Percentiles rank a stretch among this genome's conserved stretches.
Conservation (phyloP, 1,140 invertebrate species). For the Bombyx mori region DNA sequence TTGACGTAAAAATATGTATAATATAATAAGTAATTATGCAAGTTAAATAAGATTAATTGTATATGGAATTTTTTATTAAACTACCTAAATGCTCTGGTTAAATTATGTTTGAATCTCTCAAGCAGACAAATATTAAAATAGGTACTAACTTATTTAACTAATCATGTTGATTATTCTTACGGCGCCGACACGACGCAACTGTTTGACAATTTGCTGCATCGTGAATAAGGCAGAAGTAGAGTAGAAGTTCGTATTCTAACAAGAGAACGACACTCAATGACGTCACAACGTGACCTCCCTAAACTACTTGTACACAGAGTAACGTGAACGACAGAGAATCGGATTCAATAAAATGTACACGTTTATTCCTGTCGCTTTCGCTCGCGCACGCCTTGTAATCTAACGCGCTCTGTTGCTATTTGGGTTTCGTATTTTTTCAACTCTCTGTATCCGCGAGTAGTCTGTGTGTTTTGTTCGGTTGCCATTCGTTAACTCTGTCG, state of each 20-base stretch:
- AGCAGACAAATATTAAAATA: no score
- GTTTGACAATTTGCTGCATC: no score
- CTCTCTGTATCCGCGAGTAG: constrained; percentile 31
- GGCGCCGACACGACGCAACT: no score
- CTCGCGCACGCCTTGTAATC: constrained; percentile 6
- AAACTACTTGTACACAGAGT: constrained; percentile 28
- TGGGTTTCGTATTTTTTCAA: constrained; percentile 1
- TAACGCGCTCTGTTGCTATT: constrained; percentile 8
- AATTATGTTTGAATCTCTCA: no score
- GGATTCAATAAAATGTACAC: neutral
- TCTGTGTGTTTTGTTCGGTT: constrained; percentile 37
- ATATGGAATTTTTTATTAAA: no score
- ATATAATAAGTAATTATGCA: no score
- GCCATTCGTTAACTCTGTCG: constrained; percentile 32
- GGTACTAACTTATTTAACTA: no score
- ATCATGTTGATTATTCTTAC: no score
- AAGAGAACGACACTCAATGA: constrained; percentile 44
- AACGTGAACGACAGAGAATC: constrained; percentile 14
- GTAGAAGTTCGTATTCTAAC: constrained; percentile 9
- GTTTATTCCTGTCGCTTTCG: constrained; percentile 7
- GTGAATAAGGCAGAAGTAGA: constrained; percentile 31
- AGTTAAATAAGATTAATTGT: no score
- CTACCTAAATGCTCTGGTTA: no score
- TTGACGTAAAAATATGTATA: no score
- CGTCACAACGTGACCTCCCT: constrained; percentile 26